phyloP scores from a whole-genome alignment of 2,888 invertebrate genomes.

The Drosophila koepferae region DNA sequence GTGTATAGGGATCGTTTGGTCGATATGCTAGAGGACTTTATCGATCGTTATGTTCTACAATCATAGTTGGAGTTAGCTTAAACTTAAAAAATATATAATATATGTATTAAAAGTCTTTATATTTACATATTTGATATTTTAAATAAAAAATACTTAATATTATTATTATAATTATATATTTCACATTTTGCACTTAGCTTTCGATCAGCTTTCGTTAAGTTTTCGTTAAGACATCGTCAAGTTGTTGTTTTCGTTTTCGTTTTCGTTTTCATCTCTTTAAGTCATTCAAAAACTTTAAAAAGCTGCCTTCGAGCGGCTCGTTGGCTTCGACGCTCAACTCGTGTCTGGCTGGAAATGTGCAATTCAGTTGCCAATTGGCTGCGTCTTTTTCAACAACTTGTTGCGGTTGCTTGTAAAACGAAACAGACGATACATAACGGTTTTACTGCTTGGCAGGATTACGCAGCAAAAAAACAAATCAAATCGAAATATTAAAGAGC shows the following conservation, averaged over 20 bases:
- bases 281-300: constrained; percentile 62
- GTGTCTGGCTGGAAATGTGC: constrained; percentile 27
- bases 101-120: neutral
- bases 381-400: constrained; percentile 74
- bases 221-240: constrained; percentile 60
- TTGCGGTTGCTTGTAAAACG: constrained; percentile 22
- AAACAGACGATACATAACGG: constrained; percentile 6
- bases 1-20: constrained; percentile 86
- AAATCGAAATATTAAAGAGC: neutral
- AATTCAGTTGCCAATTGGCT: constrained; percentile 75
- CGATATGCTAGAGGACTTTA: constrained; percentile 87
- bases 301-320: constrained; percentile 48
- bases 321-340: constrained; percentile 29
- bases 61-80: constrained; percentile 2
- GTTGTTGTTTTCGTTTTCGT: constrained; percentile 14
- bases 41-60: constrained; percentile 84
- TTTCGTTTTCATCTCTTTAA: constrained; percentile 17
- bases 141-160: too few species aligned
- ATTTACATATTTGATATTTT: neutral
- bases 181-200: constrained; percentile 39
- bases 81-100: neutral
- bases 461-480: constrained; percentile 1
- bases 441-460: constrained; percentile 26
- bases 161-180: neutral
- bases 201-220: constrained; percentile 19